Evolutionary conservation across 2,888 invertebrate genomes (phyloP).

Genomic region (Masnerella sp.): DNA sequence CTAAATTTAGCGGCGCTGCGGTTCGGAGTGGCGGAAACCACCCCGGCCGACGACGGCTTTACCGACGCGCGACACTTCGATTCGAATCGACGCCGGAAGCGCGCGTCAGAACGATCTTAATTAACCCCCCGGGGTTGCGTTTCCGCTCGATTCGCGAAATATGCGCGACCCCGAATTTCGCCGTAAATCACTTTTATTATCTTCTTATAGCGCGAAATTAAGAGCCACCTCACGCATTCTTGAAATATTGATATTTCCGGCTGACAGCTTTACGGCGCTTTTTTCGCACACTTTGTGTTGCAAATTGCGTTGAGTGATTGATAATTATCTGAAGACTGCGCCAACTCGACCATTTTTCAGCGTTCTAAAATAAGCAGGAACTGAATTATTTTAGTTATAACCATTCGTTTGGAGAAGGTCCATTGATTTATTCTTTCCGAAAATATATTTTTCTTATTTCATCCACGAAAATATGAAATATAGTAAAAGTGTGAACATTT

Average conservation of each 20-base stretch:
- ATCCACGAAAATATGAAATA: no score
- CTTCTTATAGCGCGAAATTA: constrained; percentile 57
- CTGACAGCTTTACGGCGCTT: constrained; percentile 49
- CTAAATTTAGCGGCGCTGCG: constrained; percentile 69
- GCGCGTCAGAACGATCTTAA: constrained; percentile 56
- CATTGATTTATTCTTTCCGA: no score
- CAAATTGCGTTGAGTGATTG: constrained; percentile 51
- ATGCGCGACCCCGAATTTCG: constrained; percentile 51
- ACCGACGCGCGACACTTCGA: constrained; percentile 46
- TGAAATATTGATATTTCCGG: constrained; percentile 55
- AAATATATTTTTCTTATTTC: no score
- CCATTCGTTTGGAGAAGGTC: no score
- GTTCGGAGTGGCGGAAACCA: constrained; percentile 41
- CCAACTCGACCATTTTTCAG: constrained; percentile 1
- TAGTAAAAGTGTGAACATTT: no score
- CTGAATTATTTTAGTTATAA: no score
- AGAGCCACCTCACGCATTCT: constrained; percentile 55
- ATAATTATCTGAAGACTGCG: constrained; percentile 40
- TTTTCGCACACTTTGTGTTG: constrained; percentile 34
- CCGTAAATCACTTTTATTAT: constrained; percentile 58
- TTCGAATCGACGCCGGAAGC: constrained; percentile 55
- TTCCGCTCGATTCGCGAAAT: constrained; percentile 54
- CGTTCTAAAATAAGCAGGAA: no score
- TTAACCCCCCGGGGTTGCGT: constrained; percentile 45
- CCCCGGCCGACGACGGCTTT: constrained; percentile 52